Evolutionary conservation across 2,113 vertebrate genomes (phyloP).

Genomic region (Abramis brama): DNA sequence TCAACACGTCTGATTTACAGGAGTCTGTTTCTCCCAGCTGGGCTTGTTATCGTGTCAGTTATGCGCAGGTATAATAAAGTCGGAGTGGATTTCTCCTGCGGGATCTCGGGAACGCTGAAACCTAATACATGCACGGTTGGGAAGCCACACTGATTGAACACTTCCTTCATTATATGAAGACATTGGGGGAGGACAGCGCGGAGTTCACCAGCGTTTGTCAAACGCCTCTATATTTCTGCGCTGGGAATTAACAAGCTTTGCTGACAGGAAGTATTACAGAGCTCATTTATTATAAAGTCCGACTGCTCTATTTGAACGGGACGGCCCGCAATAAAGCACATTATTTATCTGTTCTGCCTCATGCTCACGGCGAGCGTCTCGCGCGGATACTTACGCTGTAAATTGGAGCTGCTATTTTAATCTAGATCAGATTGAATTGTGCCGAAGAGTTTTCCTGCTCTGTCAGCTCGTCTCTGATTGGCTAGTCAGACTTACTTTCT

Average conservation of each 20-base stretch:
- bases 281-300: slow-evolving; percentile 67
- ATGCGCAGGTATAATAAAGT: slow-evolving; percentile 56
- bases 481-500: no score
- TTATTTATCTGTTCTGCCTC: slow-evolving; percentile 75
- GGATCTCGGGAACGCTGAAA: slow-evolving; percentile 30
- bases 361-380: slow-evolving; percentile 63
- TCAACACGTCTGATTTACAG: neutral
- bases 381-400: slow-evolving; percentile 12
- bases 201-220: neutral
- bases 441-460: neutral
- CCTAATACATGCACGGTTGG: slow-evolving; percentile 54
- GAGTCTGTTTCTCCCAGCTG: slow-evolving; percentile 51
- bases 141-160: slow-evolving; percentile 52
- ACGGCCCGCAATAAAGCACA: slow-evolving; percentile 70
- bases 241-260: slow-evolving; percentile 66
- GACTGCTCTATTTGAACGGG: slow-evolving; percentile 57
- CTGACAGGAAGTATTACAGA: slow-evolving; percentile 75
- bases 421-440: slow-evolving; percentile 33
- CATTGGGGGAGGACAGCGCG: neutral
- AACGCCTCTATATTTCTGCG: slow-evolving; percentile 63
- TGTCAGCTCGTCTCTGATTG: neutral
- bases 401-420: slow-evolving; percentile 40
- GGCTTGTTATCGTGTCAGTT: slow-evolving; percentile 60
- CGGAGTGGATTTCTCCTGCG: slow-evolving; percentile 50
- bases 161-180: slow-evolving; percentile 59